A percentile compares a stretch with the other conserved stretches of the same genome.
These are phyloP conservation scores for Todiramphus saurophagus DNA, from an alignment of 2,113 vertebrate genomes.

Conservation along the genomic window DNA sequence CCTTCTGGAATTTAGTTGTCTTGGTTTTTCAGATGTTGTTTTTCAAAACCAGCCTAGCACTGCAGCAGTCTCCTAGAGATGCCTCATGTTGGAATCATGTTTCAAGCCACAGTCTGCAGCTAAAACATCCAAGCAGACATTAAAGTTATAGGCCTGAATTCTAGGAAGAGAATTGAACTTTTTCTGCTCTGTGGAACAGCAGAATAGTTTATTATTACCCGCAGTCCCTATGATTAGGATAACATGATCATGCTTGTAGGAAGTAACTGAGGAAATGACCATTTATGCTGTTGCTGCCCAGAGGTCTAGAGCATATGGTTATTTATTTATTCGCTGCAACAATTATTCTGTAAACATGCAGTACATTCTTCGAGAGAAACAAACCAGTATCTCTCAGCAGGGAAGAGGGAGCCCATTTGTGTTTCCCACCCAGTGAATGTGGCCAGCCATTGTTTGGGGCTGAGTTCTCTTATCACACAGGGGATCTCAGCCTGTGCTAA, in stretches of 20 bases:
- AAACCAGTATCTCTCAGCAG: background rate
- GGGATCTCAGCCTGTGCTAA: background rate
- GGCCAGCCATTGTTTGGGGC: conserved; percentile 31
- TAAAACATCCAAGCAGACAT: background rate
- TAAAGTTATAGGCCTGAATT: background rate
- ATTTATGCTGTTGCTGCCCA: background rate
- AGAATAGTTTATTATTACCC: background rate
- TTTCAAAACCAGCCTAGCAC: background rate
- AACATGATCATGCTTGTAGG: background rate
- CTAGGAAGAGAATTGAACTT: background rate
- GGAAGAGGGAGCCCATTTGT: background rate
- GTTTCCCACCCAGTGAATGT: background rate
- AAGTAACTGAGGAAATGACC: conserved; percentile 35
- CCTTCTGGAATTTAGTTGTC: background rate
- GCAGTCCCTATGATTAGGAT: background rate
- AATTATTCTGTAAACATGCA: background rate
- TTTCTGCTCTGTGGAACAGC: background rate
- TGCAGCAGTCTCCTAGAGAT: background rate
- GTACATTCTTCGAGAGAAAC: conserved; percentile 10
- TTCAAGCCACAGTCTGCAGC: background rate
- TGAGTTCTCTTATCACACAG: background rate
- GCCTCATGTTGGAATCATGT: background rate
- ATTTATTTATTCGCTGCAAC: conserved; percentile 51
- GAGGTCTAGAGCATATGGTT: background rate
- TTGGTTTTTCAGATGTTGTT: background rate